These are phyloP conservation scores for Allophyes oxyacanthae DNA, from an alignment of 2,888 invertebrate species.

Conservation along the genomic window DNA sequence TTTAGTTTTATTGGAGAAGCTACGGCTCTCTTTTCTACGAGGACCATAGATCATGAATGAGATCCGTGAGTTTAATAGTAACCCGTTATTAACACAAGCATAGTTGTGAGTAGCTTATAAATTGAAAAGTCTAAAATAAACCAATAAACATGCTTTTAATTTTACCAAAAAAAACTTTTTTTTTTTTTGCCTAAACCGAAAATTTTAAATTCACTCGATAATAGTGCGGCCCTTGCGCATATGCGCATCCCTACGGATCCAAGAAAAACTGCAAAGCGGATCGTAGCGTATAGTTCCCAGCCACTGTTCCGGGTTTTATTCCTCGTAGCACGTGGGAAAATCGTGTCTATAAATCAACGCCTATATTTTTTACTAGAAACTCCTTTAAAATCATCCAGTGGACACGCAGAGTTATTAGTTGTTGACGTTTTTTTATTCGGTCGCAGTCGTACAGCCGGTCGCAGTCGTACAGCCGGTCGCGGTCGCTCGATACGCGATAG, in stretches of 20 bases:
- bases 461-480: constrained; percentile 21
- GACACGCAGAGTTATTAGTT: constrained; percentile 57
- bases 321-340: constrained; percentile 87
- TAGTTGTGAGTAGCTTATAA: no score
- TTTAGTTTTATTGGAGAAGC: no score
- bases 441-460: constrained; percentile 14
- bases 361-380: constrained; percentile 65
- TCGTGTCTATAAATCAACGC: constrained; percentile 79
- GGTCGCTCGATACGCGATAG: constrained; percentile 21
- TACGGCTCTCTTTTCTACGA: no score
- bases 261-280: constrained; percentile 73
- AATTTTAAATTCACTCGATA: no score
- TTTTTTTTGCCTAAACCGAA: no score
- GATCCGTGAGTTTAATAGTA: no score
- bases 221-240: no score
- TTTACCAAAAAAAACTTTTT: no score
- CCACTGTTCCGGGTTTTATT: constrained; percentile 84
- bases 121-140: no score
- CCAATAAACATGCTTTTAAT: no score
- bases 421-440: constrained; percentile 50
- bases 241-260: constrained; percentile 57
- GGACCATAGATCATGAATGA: no score
- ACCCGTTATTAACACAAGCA: no score
- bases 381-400: constrained; percentile 53
- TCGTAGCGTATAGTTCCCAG: constrained; percentile 76